Conservation (phyloP, 2,797 vertebrate genomes). For the Hyperoplus immaculatus region DNA sequence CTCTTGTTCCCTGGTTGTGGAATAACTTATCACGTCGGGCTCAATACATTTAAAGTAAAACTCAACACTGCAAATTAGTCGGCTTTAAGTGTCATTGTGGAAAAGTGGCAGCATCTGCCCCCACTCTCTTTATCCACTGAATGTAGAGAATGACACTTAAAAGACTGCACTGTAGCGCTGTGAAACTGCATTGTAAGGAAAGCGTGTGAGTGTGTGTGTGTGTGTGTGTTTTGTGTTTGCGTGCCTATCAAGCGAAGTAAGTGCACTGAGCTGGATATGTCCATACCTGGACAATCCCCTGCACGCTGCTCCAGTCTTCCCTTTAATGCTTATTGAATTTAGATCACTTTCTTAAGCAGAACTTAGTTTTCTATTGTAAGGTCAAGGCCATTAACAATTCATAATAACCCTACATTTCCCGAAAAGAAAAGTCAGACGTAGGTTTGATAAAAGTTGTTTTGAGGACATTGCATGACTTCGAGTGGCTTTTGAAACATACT, state of each 20-base stretch:
- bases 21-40: constrained; percentile 67
- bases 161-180: constrained; percentile 1
- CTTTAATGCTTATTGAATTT: constrained; percentile 69
- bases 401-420: constrained; percentile 46
- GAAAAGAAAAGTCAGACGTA: constrained; percentile 13
- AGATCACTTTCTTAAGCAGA: constrained; percentile 61
- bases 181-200: constrained; percentile 36
- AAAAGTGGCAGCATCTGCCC: constrained; percentile 38
- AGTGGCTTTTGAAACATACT: constrained; percentile 11
- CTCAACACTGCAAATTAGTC: constrained; percentile 56
- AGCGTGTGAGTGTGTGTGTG: constrained; percentile 17
- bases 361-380: constrained; percentile 52
- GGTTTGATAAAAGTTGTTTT: constrained; percentile 13
- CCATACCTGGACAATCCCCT: constrained; percentile 37
- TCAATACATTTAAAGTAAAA: constrained; percentile 63
- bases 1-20: constrained; percentile 71
- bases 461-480: constrained; percentile 2
- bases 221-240: constrained; percentile 7
- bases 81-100: constrained; percentile 40
- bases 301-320: constrained; percentile 45
- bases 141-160: constrained; percentile 50
- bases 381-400: constrained; percentile 59
- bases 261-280: constrained; percentile 9
- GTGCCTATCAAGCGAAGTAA: constrained; percentile 19
- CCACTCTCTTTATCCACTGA: constrained; percentile 36